These are phyloP conservation scores for Syndactyla subalaris DNA, from an alignment of 2,797 vertebrate species.

Conservation along the genomic window DNA sequence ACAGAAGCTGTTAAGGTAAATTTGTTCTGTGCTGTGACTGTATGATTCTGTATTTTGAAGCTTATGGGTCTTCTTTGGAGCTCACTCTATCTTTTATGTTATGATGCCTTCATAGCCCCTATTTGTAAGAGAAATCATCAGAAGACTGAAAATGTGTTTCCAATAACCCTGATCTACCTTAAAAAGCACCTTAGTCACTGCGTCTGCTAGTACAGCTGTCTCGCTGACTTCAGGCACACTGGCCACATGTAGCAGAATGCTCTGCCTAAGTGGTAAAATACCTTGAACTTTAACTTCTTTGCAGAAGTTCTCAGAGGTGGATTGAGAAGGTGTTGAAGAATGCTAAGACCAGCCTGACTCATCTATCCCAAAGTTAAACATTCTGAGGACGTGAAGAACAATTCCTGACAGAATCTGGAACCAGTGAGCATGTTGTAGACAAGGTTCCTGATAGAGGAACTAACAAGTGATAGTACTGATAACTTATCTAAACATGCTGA, in stretches of 20 bases:
- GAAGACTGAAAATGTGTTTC: neutral
- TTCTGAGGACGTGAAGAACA: neutral
- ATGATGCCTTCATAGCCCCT: neutral
- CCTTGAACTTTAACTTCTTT: neutral
- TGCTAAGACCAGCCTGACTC: neutral
- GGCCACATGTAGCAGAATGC: neutral
- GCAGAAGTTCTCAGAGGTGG: neutral
- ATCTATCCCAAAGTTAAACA: neutral
- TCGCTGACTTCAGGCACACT: neutral
- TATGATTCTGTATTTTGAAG: neutral
- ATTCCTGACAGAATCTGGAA: too few species aligned
- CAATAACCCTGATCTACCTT: neutral
- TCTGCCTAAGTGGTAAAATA: neutral
- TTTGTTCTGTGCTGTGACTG: accelerated
- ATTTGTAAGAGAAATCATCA: neutral
- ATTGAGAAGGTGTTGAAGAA: neutral
- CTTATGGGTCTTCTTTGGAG: neutral
- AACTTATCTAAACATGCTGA: neutral
- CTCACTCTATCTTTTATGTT: neutral
- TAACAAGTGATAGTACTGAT: neutral
- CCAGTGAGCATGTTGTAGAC: neutral
- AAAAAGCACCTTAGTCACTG: neutral
- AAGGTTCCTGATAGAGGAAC: neutral
- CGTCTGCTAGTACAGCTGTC: neutral
- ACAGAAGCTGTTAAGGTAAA: neutral